Evolutionary conservation across 2,888 invertebrate genomes (phyloP), one percentile per base, ranked within the genome.

Genomic region (Plebejus argus): DNA sequence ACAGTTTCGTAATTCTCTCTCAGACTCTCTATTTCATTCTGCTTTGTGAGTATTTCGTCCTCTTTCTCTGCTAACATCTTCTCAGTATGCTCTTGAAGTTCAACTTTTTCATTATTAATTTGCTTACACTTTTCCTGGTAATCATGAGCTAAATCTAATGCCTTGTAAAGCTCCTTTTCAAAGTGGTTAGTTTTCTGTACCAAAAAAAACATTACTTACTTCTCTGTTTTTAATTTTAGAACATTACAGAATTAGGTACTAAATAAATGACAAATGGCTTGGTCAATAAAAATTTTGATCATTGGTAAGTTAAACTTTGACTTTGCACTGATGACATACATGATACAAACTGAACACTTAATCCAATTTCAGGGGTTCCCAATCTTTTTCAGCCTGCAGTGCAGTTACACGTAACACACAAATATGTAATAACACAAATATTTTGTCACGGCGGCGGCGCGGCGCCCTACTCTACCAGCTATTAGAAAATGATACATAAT

Each of bases 91-190:
- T 86, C 86, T 80, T 90, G 85, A 0, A 90, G 78, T 53, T 90
- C 88, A 12, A 89, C 87, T 78, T 95, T 91, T 79, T 96, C 95
- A 1, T 84, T 80, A 77, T 95, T 95, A 0, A 96, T 82, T 66
- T 90, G 90, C 78, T 95, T 95, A 79, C 95, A 94, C 86, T 96
- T 96, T 35, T 96, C 95, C 86, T 96, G 96, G 84, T 95, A 96
- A 81, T 95, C 95, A 53, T 96, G 95, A 0, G 96, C 96, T 61
- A 97, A 86, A 82, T 96, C 96, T 70, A 97, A 87, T 0, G 97
- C 96, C 90, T 96, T 96, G 49, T 96, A 95, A 1, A 97, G 89
- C 90, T 98, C 97, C 7, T 95, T 93, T 89, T 97, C 97, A 82
- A 95, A 95, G 66, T 95, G 95, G 79, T 94, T 94, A 0, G 94